Percentiles rank a stretch among this genome's conserved stretches.
phyloP scores from a whole-genome alignment of 2,113 vertebrate species.

The Vidua macroura region DNA sequence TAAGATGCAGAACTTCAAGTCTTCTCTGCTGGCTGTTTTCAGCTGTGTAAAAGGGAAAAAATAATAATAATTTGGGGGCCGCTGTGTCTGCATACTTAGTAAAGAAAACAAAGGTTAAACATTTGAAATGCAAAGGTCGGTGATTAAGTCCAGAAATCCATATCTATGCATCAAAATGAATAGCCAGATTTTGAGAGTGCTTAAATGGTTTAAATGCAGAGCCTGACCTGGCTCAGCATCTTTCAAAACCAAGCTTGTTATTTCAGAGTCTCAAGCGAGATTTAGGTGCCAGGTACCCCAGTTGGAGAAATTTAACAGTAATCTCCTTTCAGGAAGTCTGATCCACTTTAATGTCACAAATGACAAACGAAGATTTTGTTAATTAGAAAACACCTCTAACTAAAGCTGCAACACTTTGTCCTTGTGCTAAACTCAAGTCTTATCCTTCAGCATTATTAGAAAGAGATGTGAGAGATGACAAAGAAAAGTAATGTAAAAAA shows the following conservation, averaged over 20 bases:
- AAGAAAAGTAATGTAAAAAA: not conserved
- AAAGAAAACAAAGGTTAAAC: slow-evolving; percentile 50
- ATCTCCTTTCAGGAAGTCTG: slow-evolving; percentile 24
- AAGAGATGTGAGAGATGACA: not conserved
- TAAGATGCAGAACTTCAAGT: not conserved
- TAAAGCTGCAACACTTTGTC: not conserved
- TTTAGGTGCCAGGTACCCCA: slow-evolving; percentile 56
- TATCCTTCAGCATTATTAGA: not conserved
- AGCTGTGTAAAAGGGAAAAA: not conserved
- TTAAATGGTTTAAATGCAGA: slow-evolving; percentile 40
- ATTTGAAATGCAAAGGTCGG: slow-evolving; percentile 24
- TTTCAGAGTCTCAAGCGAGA: slow-evolving; percentile 35
- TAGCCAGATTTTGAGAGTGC: slow-evolving; percentile 24
- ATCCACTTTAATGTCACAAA: not conserved
- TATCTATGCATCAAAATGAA: slow-evolving; percentile 51
- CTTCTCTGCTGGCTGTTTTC: not conserved
- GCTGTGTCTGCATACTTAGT: not conserved
- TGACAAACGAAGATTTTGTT: not conserved
- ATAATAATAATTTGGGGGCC: not conserved
- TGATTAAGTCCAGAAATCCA: slow-evolving; percentile 52
- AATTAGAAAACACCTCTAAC: not conserved
- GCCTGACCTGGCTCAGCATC: slow-evolving; percentile 45
- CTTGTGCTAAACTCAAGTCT: not conserved
- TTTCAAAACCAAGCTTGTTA: slow-evolving; percentile 42
- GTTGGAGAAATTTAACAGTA: slow-evolving; percentile 21